Evolutionary conservation across 2,113 vertebrate species (phyloP).

Genomic region (Lepus timidus): DNA sequence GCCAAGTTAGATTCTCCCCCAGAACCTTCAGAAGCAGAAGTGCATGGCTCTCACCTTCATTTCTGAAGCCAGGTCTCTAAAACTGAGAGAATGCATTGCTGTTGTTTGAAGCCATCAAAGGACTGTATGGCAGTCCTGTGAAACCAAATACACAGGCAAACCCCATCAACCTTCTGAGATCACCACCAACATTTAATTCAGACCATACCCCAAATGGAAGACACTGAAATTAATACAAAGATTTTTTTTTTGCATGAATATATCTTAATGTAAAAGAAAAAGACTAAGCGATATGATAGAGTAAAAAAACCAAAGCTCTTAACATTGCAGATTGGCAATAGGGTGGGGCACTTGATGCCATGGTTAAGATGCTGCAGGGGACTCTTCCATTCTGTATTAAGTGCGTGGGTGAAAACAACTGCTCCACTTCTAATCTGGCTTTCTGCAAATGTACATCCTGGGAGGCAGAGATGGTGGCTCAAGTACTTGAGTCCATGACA

Average conservation of each 20-base stretch:
- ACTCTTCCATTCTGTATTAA: too few relatives aligned
- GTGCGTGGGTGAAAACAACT: too few relatives aligned
- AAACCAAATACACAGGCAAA: neutral
- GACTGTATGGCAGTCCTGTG: neutral
- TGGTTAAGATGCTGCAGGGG: too few relatives aligned
- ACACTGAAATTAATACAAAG: neutral
- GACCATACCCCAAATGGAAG: neutral
- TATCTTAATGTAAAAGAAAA: neutral
- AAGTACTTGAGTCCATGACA: too few relatives aligned
- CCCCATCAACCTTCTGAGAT: neutral
- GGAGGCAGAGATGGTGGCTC: too few relatives aligned
- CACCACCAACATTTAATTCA: neutral
- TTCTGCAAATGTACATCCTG: too few relatives aligned
- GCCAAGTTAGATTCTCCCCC: neutral
- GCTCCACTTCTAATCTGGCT: too few relatives aligned
- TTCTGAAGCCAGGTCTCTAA: neutral
- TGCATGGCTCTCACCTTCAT: neutral
- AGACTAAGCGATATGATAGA: neutral
- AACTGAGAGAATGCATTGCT: neutral
- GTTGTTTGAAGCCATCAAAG: neutral
- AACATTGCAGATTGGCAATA: neutral
- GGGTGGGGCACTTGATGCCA: too few relatives aligned
- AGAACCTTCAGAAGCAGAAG: neutral
- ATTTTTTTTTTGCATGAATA: neutral
- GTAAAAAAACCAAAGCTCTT: neutral